Conservation (phyloP, 2,888 invertebrate species). For the Eilema depressum region DNA sequence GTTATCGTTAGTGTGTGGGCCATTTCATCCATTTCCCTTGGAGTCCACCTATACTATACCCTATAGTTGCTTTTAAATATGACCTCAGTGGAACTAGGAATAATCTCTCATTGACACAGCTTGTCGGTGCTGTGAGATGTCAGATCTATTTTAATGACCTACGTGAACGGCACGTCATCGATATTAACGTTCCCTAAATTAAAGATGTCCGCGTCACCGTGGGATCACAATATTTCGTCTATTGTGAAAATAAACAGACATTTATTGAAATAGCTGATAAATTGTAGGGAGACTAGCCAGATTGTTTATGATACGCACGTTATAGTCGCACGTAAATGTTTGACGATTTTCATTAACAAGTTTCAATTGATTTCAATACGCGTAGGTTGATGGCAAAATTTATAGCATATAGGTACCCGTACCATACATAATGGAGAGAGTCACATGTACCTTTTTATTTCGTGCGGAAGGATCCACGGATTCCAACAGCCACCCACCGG, state of each 20-base stretch:
- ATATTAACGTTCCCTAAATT: slow-evolving; percentile 52
- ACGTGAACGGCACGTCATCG: slow-evolving; percentile 59
- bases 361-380: background rate
- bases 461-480: too few relatives aligned
- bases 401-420: slow-evolving; percentile 14
- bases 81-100: slow-evolving; percentile 59
- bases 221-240: slow-evolving; percentile 34
- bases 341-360: slow-evolving; percentile 13
- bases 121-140: slow-evolving; percentile 56
- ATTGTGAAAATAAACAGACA: slow-evolving; percentile 25
- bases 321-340: background rate
- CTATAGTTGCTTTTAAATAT: slow-evolving; percentile 46
- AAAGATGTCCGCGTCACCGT: slow-evolving; percentile 45
- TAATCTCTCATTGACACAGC: slow-evolving; percentile 64
- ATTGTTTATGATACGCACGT: background rate
- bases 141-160: slow-evolving; percentile 67
- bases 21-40: too few relatives aligned
- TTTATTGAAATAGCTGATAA: background rate
- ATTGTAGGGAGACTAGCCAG: background rate
- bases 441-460: slow-evolving; percentile 12
- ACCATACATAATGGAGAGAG: background rate
- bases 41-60: background rate
- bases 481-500: too few relatives aligned
- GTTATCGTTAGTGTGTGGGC: too few relatives aligned
- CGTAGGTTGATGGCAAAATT: background rate